Conservation (phyloP, 2,113 vertebrate species). For the Argyrosomus japonicus region DNA sequence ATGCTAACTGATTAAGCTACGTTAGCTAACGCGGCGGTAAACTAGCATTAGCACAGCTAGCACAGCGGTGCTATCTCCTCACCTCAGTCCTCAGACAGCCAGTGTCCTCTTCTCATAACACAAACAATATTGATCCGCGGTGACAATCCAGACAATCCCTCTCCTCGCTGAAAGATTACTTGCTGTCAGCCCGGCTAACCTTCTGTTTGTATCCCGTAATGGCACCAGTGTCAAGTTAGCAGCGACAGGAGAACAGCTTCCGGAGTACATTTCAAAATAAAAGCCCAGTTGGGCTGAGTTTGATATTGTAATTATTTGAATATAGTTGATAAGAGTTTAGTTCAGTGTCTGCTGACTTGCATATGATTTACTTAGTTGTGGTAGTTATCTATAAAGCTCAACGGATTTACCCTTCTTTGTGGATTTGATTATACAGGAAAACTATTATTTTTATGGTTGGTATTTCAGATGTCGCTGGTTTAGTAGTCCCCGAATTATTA, state of each 20-base stretch:
- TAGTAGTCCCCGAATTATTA: not conserved
- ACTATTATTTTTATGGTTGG: not conserved
- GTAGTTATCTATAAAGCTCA: not conserved
- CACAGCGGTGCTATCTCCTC: slow-evolving; percentile 8
- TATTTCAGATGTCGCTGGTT: not conserved
- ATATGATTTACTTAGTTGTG: not conserved
- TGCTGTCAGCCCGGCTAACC: slow-evolving; percentile 50
- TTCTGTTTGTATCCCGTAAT: slow-evolving; percentile 43
- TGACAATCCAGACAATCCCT: not conserved
- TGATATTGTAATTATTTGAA: not conserved
- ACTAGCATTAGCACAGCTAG: slow-evolving; percentile 15
- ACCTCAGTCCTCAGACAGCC: slow-evolving; percentile 52
- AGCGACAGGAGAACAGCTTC: accelerated
- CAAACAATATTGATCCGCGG: not conserved
- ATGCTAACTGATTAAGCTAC: slow-evolving; percentile 54
- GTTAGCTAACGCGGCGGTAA: not conserved
- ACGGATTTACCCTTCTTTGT: not conserved
- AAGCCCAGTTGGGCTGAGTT: not conserved
- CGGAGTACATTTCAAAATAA: slow-evolving; percentile 39
- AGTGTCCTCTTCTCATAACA: slow-evolving; percentile 70
- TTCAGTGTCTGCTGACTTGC: not conserved
- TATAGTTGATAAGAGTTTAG: not conserved
- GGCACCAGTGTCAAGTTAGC: not conserved
- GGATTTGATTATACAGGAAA: not conserved
- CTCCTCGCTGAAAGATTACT: not conserved